Conservation (phyloP, 2,113 vertebrate species). For the Anoura caudifer region DNA sequence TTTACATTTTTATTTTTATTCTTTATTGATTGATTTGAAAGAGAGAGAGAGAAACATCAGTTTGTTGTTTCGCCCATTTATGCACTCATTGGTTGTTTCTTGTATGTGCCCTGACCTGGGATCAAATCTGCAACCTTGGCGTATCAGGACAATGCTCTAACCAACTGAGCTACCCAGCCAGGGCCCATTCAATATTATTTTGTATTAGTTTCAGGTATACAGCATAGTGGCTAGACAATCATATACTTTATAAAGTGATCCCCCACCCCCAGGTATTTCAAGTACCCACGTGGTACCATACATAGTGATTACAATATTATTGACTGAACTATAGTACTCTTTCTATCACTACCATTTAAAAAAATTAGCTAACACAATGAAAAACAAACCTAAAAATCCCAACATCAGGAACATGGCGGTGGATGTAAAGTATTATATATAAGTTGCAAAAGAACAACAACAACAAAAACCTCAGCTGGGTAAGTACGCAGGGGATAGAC, state of each 20-base stretch:
- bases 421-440: background rate
- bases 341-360: background rate
- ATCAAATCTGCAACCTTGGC: too few relatives aligned
- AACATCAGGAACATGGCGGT: background rate
- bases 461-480: background rate
- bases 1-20: background rate
- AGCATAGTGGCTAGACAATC: background rate
- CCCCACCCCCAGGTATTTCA: background rate
- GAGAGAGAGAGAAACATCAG: too few relatives aligned
- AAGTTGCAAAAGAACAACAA: background rate
- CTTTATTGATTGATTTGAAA: too few relatives aligned
- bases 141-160: too few relatives aligned
- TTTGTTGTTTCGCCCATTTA: too few relatives aligned
- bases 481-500: background rate
- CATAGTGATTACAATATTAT: background rate
- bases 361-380: background rate
- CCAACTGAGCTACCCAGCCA: too few relatives aligned
- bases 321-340: background rate
- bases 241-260: background rate
- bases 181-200: background rate
- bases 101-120: too few relatives aligned
- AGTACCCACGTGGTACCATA: background rate
- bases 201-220: background rate
- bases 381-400: background rate
- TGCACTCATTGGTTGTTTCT: too few relatives aligned